A percentile compares a stretch with the other conserved stretches of the same genome.
These are phyloP conservation scores for Petaurus breviceps DNA, from an alignment of 2,113 vertebrate genomes.

Conservation along the genomic window DNA sequence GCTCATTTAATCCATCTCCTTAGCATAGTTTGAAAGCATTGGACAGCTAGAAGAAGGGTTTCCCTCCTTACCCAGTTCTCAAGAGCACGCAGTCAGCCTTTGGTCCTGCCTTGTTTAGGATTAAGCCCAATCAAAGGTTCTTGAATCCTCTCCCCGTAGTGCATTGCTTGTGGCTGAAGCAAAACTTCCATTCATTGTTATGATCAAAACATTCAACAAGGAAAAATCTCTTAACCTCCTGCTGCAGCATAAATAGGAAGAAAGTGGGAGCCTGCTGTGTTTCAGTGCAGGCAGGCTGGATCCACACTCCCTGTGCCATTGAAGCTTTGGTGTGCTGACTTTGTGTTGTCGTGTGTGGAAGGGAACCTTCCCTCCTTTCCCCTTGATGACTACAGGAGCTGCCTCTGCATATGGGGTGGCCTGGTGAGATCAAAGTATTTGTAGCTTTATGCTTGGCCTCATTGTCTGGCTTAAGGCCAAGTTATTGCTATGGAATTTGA, in stretches of 20 bases:
- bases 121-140: conserved; percentile 35
- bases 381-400: not conserved
- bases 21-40: not conserved
- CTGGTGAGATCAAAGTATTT: not conserved
- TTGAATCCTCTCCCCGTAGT: not conserved
- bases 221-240: conserved; percentile 41
- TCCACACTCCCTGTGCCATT: not conserved
- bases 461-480: not conserved
- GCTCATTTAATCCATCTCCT: not conserved
- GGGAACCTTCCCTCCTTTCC: conserved; percentile 11
- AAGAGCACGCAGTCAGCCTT: not conserved
- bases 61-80: not conserved
- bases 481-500: not conserved
- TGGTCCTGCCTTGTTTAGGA: rapidly evolving
- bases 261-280: not conserved
- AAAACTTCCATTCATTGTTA: conserved; percentile 16
- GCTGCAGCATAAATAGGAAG: conserved; percentile 30
- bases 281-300: not conserved
- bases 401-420: not conserved
- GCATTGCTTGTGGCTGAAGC: conserved; percentile 40
- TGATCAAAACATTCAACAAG: not conserved
- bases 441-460: not conserved
- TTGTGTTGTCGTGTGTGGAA: not conserved
- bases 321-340: not conserved
- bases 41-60: conserved; percentile 11